Evolutionary conservation across 2,113 vertebrate genomes (phyloP), one percentile per base, ranked within the genome.

Genomic region (Laticauda colubrina): DNA sequence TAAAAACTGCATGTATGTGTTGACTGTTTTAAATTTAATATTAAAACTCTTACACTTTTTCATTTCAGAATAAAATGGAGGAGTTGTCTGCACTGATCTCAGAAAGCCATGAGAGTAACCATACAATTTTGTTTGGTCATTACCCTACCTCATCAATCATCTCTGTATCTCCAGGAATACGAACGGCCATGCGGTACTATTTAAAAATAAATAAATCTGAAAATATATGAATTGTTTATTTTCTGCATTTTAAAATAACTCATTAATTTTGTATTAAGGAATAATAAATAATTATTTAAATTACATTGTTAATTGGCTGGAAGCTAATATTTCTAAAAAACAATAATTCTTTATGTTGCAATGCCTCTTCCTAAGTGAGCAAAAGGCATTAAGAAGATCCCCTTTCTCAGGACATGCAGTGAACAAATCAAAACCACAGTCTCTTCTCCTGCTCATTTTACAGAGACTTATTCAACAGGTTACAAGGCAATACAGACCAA

Each of bases 71-170:
- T 96, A 98, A 98, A 93, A 99, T 99, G 98, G 94, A 98, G 94
- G 95, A 98, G 94, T 97, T 99, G 90, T 97, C 97, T 86, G 93
- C 92, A 86, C 98, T 99, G 96, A 97, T 97, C 90, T 93, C 90
- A 69, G 97, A 99, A 97, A 98, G 98, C 94, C 96, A 96, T 87
- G 95, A 57, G 85, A 99, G 98, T 96, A 99, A 99, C 96, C 99
- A 99, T 93, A 98, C 98, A 5, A 93, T 99, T 97, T 99, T 99
- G 99, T 99, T 99, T 96, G 99, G 99, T 94, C 99, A 99, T 96
- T 99, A 98, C 95, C 98, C 99, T 94, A 99, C 99, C 24, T 99
- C 99, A 85, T 98, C 98, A 53, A 97, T 99, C 55, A 97, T 99
- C 96, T 99, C 99, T 6, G 97, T 98, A 11, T 97, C 97, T 59